Evolutionary conservation across 1,140 invertebrate species (phyloP), one percentile per base, ranked within the genome.

Genomic region (Lordiphosa mommai): DNA sequence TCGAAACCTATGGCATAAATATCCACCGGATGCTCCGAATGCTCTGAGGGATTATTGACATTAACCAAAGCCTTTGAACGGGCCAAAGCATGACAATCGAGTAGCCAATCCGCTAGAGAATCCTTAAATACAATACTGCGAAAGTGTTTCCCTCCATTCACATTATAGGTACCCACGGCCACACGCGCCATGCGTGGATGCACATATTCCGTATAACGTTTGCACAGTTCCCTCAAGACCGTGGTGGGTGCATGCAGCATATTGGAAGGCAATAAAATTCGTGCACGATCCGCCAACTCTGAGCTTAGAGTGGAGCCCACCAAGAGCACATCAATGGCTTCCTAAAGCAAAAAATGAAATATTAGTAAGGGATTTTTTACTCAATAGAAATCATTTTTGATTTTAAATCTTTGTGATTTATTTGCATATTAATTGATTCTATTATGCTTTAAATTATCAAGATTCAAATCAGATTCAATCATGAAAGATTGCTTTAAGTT

Each of bases 131-230:
- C 97, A 40, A 99, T 94, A 89, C 97, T 99, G 63, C 97, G 93
- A 84, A 99, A 99, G 90, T 99, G 97, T 89, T 99, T 99, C 14
- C 98, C 98, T 29, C 99, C 99, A 90, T 99, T 99, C 0, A 99
- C 98, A 90, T 99, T 99, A 89, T 99, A 99, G 1, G 99, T 99
- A 7, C 96, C 98, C 41, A 98, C 93, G 48, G 95, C 94, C 2
- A 99, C 92, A 29, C 95, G 91, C 1, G 98, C 90, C 60, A 91
- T 92, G 30, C 92, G 91, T 0, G 93, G 91, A 43, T 92, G 91
- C 0, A 96, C 94, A 80, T 95, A 99, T 80, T 99, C 97, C 57
- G 92, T 92, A 68, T 95, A 94, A 17, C 95, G 91, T 65, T 95
- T 93, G 76, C 95, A 96, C 92, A 96, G 94, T 90, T 96, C 95